Percentiles rank a stretch among this genome's conserved stretches.
phyloP scores from a whole-genome alignment of 2,888 invertebrate genomes.

The Leucoma salicis region DNA sequence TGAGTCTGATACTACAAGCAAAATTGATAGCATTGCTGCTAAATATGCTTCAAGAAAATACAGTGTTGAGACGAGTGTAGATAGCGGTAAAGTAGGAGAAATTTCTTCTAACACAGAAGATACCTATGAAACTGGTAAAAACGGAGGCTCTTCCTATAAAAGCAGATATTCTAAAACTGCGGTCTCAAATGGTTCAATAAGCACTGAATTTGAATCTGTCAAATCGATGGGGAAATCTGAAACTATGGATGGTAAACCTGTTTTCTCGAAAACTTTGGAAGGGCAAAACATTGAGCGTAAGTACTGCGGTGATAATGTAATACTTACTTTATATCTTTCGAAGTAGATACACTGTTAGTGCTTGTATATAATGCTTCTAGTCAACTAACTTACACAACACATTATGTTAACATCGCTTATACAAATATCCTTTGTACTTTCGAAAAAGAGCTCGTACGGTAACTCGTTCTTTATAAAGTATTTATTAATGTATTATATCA shows the following conservation, averaged over 20 bases:
- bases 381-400: conserved; percentile 69
- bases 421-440: conserved; percentile 30
- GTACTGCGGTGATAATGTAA: conserved; percentile 58
- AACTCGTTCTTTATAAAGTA: not conserved
- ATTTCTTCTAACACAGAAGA: conserved; percentile 54
- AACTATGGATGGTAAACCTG: conserved; percentile 83
- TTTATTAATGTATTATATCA: not conserved
- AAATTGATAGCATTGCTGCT: conserved; percentile 38
- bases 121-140: conserved; percentile 53
- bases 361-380: conserved; percentile 79
- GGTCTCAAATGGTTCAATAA: conserved; percentile 60
- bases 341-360: conserved; percentile 65
- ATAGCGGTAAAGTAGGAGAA: conserved; percentile 50
- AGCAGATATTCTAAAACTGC: conserved; percentile 59
- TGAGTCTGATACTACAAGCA: conserved; percentile 32
- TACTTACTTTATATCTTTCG: conserved; percentile 36
- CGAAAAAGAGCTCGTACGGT: conserved; percentile 57
- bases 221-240: conserved; percentile 52
- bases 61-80: conserved; percentile 46
- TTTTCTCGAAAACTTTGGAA: conserved; percentile 88
- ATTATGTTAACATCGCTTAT: conserved; percentile 66
- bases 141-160: conserved; percentile 53
- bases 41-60: conserved; percentile 45
- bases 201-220: conserved; percentile 45
- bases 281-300: conserved; percentile 91